These are phyloP conservation scores for Acronicta psi DNA, from an alignment of 2,888 invertebrate species.

Conservation along the genomic window DNA sequence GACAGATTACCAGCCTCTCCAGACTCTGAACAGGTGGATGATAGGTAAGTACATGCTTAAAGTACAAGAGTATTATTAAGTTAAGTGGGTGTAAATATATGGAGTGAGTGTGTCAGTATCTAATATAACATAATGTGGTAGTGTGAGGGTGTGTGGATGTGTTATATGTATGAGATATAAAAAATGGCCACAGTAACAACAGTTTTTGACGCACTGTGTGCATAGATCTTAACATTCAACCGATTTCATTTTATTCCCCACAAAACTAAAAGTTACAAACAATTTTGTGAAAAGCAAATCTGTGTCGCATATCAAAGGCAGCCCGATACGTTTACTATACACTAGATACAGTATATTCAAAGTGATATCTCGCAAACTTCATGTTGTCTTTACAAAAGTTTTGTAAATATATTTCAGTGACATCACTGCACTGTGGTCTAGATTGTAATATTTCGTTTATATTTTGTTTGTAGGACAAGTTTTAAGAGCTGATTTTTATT, in stretches of 20 bases:
- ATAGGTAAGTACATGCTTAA: too few relatives aligned
- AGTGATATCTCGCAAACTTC: slow-evolving; percentile 23
- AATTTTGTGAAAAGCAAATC: slow-evolving; percentile 3
- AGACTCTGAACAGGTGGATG: too few relatives aligned
- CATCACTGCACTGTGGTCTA: background rate
- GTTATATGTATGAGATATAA: too few relatives aligned
- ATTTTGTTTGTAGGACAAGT: background rate
- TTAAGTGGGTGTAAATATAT: too few relatives aligned
- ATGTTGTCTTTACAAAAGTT: slow-evolving; percentile 15
- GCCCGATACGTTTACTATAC: slow-evolving; percentile 13
- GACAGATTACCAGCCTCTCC: too few relatives aligned
- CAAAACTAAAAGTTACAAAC: slow-evolving; percentile 1
- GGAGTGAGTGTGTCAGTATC: too few relatives aligned
- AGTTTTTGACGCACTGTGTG: too few relatives aligned
- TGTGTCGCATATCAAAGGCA: slow-evolving; percentile 7
- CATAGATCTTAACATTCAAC: background rate
- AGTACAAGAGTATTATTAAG: too few relatives aligned
- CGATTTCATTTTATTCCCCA: slow-evolving; percentile 1
- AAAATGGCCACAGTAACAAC: too few relatives aligned
- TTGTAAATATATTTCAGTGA: slow-evolving; percentile 9
- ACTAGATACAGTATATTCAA: slow-evolving; percentile 11
- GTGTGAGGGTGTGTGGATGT: too few relatives aligned
- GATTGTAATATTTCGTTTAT: background rate
- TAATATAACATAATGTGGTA: too few relatives aligned
- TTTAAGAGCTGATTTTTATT: background rate